phyloP scores from a whole-genome alignment of 2,113 vertebrate species.

The Gasterosteus aculeatus region DNA sequence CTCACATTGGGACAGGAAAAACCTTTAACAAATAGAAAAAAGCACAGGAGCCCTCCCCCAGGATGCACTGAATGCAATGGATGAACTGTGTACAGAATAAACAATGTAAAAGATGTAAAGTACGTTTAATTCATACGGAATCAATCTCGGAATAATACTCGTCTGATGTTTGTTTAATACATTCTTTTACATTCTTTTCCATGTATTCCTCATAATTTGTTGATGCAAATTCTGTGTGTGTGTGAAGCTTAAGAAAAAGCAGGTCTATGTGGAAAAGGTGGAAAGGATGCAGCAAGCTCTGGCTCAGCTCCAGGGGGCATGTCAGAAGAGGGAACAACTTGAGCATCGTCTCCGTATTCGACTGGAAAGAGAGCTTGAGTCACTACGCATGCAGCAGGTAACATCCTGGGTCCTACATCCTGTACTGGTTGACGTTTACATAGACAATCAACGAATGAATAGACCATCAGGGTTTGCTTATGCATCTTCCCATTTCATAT shows the following conservation, averaged over 20 bases:
- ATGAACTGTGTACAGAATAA: no score
- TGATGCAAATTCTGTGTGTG: background rate
- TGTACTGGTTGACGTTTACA: no score
- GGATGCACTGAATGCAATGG: no score
- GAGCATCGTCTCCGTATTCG: conserved; percentile 93
- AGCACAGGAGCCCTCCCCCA: no score
- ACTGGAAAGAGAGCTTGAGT: conserved; percentile 94
- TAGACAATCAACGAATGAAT: background rate
- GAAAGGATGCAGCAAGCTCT: conserved; percentile 98
- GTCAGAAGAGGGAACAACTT: conserved; percentile 96
- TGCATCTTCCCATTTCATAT: background rate
- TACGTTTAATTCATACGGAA: no score
- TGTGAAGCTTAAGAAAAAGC: conserved; percentile 95
- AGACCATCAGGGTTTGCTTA: background rate
- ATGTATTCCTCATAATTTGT: background rate
- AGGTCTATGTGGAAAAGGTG: conserved; percentile 99
- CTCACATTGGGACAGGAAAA: no score
- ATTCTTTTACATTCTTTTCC: background rate
- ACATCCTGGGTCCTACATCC: background rate
- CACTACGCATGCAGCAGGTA: conserved; percentile 97
- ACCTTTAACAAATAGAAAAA: no score
- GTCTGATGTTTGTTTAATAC: background rate
- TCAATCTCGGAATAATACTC: no score
- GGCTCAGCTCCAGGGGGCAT: conserved; percentile 95
- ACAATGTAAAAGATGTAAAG: no score